Evolutionary conservation across 2,113 vertebrate species (phyloP), one percentile per base, ranked within the genome.

Genomic region (Dicerorhinus sumatrensis): DNA sequence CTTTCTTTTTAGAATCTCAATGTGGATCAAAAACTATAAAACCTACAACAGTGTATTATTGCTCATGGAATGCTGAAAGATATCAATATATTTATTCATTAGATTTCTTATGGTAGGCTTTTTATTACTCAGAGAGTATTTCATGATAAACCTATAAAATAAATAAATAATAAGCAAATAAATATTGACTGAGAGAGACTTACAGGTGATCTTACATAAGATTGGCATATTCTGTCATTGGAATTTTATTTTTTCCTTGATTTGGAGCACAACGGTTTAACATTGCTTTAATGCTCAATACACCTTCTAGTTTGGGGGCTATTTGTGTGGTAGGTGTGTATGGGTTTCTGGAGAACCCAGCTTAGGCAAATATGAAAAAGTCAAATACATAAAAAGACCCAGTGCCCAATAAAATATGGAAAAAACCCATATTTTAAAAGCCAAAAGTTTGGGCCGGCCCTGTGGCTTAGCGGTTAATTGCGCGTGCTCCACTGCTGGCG

Each of bases 81-180:
- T 91, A 93, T 60, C 87, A 91, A 85, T 69, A 67, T 62, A 76
- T 82, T 93, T 93, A 96, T 89, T 97, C 29, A 85, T 91, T 96
- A 85, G 36, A 62, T 83, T 85, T 97, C 87, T 93, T 80, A 91
- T 76, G 23, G 6, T 56, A 91, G 27, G 3, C 48, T 91, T 97
- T 86, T 92, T 89, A 91, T 81, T 77, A 75, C 4, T 16, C n/a
- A 87, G 79, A 83, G 3, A 48, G 14, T 42, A 56, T 72, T 96
- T 97, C 29, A 89, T 69, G 48, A 56, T 39, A 91, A 36, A 82
- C 4, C 33, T 89, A 42, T 62, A 11, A 33, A 84, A 65, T 96
- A 93, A 76, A 94, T 97, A 96, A 72, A 89, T 84, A 95, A 42
- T 76, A 88, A 92, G 31, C 25, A 87, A 81, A 77, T 90, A 92